phyloP scores from a whole-genome alignment of 1,140 invertebrate genomes.

The Pogonomyrmex californicus region DNA sequence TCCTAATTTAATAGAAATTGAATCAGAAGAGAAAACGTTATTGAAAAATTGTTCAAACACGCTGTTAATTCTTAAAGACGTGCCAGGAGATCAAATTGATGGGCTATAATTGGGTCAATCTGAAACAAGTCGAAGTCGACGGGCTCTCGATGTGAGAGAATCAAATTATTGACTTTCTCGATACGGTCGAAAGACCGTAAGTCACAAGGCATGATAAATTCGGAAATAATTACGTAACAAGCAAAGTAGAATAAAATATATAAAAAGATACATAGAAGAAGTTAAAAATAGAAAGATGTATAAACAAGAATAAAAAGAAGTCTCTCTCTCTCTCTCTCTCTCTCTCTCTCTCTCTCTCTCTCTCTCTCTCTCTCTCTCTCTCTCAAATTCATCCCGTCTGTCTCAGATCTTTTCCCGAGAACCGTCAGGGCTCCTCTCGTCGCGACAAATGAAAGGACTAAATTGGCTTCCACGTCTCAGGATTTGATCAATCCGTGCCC shows the following conservation, averaged over 20 bases:
- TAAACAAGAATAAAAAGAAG: background rate
- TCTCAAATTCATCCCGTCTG: background rate
- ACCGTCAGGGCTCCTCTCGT: background rate
- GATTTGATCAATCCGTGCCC: conserved; percentile 29
- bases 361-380: too few relatives aligned
- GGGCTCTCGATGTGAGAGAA: background rate
- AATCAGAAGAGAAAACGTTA: background rate
- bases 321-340: too few relatives aligned
- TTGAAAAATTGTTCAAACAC: background rate
- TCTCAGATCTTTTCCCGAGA: background rate
- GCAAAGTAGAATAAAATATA: background rate
- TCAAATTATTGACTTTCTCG: conserved; percentile 1
- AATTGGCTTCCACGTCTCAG: conserved; percentile 36
- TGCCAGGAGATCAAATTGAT: background rate
- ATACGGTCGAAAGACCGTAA: background rate
- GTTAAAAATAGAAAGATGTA: background rate
- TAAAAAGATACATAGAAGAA: background rate
- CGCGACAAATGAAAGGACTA: conserved; percentile 22
- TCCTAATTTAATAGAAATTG: background rate
- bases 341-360: too few relatives aligned
- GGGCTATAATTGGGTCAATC: conserved; percentile 10
- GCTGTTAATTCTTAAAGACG: background rate
- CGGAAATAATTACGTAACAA: background rate
- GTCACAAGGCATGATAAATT: background rate
- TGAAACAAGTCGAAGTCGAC: background rate